These are phyloP conservation scores for Morpho deidamia DNA, from an alignment of 2,888 invertebrate genomes.

Conservation along the genomic window DNA sequence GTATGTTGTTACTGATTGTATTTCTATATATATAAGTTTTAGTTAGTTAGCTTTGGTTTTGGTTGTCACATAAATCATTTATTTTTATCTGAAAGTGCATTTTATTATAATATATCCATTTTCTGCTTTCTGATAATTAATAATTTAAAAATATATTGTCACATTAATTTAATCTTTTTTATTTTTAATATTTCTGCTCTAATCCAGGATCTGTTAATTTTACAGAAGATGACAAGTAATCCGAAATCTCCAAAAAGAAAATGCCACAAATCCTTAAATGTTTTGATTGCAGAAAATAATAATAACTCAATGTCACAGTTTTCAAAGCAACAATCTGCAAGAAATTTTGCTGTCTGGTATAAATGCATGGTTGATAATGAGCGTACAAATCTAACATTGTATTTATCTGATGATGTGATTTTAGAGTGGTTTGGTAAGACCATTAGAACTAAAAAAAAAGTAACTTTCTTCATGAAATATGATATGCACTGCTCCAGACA, in stretches of 20 bases:
- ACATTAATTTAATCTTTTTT: no score
- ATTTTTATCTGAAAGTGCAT: no score
- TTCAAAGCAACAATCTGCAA: constrained; percentile 48
- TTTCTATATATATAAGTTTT: no score
- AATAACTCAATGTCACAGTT: constrained; percentile 33
- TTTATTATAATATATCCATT: no score
- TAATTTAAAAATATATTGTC: no score
- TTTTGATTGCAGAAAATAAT: constrained; percentile 37
- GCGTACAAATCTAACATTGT: constrained; percentile 61
- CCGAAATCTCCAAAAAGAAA: constrained; percentile 38
- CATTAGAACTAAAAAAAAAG: constrained; percentile 77
- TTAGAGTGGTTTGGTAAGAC: constrained; percentile 83
- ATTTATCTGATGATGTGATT: constrained; percentile 70
- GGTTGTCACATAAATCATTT: no score
- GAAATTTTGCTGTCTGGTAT: constrained; percentile 65
- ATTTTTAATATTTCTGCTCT: no score
- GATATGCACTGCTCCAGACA: constrained; percentile 74
- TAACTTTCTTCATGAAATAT: constrained; percentile 74
- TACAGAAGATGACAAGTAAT: constrained; percentile 45
- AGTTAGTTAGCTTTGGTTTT: no score
- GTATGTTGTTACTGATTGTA: no score
- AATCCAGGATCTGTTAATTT: neutral
- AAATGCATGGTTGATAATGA: constrained; percentile 72
- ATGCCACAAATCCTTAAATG: constrained; percentile 25
- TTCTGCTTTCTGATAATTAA: no score